Evolutionary conservation across 2,888 invertebrate species (phyloP).

Genomic region (Tenthredo mesomela): DNA sequence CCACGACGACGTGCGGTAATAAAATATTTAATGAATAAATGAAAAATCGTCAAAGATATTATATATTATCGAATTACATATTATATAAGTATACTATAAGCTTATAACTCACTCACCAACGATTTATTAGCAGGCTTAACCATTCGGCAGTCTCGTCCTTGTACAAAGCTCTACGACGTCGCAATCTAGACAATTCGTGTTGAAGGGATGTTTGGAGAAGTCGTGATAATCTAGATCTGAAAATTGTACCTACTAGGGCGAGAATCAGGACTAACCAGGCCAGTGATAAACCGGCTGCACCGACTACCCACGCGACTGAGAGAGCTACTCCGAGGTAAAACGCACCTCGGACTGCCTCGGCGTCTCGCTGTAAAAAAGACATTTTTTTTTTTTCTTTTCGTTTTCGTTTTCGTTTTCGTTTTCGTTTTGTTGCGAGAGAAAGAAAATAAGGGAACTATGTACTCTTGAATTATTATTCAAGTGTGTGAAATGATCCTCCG

Average conservation of each 20-base stretch:
- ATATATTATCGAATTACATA: too few species aligned
- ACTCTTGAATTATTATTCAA: too few species aligned
- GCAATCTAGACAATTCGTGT: conserved; percentile 74
- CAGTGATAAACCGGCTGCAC: conserved; percentile 73
- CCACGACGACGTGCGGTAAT: background rate
- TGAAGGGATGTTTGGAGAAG: conserved; percentile 71
- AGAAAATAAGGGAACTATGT: too few species aligned
- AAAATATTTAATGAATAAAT: background rate
- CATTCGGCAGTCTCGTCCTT: conserved; percentile 80
- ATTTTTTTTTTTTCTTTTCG: background rate
- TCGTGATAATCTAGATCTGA: conserved; percentile 69
- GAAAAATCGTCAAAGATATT: background rate
- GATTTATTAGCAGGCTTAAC: conserved; percentile 79
- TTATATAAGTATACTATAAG: too few species aligned
- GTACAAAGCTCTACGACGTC: conserved; percentile 77
- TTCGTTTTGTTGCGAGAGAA: background rate
- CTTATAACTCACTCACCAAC: conserved; percentile 77
- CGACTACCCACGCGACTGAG: conserved; percentile 74
- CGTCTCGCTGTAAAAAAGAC: conserved; percentile 65
- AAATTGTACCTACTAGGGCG: conserved; percentile 70
- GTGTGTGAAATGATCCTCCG: too few species aligned
- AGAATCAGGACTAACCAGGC: conserved; percentile 75
- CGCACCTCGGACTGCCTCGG: conserved; percentile 68
- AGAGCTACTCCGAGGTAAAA: conserved; percentile 69
- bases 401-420: too few species aligned